phyloP scores from a whole-genome alignment of 2,113 vertebrate genomes.

The Pica pica region DNA sequence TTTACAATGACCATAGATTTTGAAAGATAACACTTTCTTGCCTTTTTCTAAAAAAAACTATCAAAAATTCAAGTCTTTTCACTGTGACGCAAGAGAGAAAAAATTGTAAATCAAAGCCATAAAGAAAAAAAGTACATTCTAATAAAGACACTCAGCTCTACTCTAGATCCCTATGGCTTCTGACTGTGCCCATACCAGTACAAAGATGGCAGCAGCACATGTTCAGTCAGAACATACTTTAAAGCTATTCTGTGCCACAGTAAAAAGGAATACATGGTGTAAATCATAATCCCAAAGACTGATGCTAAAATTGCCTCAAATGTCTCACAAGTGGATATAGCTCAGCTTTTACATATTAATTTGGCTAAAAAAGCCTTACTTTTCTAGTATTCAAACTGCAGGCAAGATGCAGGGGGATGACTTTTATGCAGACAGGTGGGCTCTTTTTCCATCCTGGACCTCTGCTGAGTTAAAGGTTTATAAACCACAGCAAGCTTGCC shows the following conservation, averaged over 20 bases:
- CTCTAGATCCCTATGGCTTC: background rate
- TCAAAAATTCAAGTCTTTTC: background rate
- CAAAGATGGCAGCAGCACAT: background rate
- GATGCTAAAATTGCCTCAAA: background rate
- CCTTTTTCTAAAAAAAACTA: background rate
- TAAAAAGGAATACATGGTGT: background rate
- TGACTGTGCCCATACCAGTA: background rate
- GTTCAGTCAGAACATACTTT: background rate
- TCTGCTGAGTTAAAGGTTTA: conserved; percentile 21
- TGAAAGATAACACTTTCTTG: background rate
- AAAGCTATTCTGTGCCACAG: background rate
- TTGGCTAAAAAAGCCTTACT: background rate
- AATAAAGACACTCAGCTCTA: background rate
- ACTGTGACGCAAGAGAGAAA: background rate
- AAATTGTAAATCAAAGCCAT: background rate
- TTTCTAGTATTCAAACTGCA: conserved; percentile 6
- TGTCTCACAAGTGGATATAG: background rate
- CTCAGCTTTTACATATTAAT: conserved; percentile 19
- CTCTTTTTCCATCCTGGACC: background rate
- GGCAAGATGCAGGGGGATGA: background rate
- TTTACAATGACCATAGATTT: background rate
- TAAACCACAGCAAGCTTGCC: conserved; percentile 1
- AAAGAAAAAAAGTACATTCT: background rate
- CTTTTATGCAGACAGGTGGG: background rate
- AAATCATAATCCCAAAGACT: background rate